These are phyloP conservation scores for Varecia variegata DNA, from an alignment of 2,797 vertebrate species.

Conservation along the genomic window DNA sequence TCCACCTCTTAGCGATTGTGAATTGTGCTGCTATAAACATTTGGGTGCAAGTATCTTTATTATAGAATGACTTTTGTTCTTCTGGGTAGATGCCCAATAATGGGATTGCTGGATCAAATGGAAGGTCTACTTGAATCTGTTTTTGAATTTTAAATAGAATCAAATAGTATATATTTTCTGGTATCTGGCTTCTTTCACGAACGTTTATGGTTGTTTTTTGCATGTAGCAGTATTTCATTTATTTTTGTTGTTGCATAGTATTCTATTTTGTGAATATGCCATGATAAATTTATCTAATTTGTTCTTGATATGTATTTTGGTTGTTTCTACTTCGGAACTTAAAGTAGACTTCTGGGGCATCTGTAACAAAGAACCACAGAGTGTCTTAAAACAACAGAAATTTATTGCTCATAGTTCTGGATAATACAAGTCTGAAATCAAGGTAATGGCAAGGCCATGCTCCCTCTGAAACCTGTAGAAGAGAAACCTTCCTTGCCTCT, in stretches of 20 bases:
- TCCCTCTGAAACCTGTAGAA: background rate
- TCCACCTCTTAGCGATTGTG: too few species aligned
- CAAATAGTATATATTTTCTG: background rate
- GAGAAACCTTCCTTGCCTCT: background rate
- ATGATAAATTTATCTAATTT: background rate
- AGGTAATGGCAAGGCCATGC: background rate
- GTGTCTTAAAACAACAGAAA: background rate
- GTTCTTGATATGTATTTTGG: background rate
- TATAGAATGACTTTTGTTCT: too few species aligned
- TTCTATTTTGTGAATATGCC: background rate
- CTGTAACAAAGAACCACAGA: background rate
- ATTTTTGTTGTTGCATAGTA: background rate
- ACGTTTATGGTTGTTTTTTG: background rate
- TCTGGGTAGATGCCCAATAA: too few species aligned
- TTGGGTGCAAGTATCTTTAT: too few species aligned
- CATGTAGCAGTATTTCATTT: background rate
- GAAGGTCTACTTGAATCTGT: too few species aligned
- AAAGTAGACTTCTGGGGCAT: background rate
- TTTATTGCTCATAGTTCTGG: background rate
- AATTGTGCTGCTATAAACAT: too few species aligned
- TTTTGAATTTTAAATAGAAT: background rate
- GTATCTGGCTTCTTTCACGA: background rate
- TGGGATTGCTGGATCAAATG: too few species aligned
- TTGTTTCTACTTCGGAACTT: background rate
- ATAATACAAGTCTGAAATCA: background rate